These are phyloP conservation scores for Ganaspis sp. DNA, from an alignment of 1,140 invertebrate species.

Conservation along the genomic window DNA sequence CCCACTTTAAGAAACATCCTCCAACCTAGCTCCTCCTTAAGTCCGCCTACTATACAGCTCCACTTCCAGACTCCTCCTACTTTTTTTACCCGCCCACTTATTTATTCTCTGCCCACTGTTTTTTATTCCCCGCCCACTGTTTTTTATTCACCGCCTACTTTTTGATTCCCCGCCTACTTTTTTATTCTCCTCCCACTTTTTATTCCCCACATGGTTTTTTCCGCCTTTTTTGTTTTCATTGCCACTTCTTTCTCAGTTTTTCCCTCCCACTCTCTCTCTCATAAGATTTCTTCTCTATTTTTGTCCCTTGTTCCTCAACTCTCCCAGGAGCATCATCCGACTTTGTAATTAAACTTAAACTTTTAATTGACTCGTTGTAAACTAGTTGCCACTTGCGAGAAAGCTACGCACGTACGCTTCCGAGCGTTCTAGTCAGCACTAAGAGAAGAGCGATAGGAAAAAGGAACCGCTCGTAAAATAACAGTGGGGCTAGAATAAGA, in stretches of 20 bases:
- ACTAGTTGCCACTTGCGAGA: conserved; percentile 62
- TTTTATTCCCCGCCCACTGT: background rate
- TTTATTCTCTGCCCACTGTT: conserved; percentile 16
- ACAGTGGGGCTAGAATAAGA: background rate
- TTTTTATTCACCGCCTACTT: background rate
- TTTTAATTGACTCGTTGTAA: conserved; percentile 75
- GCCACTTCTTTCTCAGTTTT: no score
- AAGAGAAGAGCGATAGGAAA: conserved; percentile 12
- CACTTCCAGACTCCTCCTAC: no score
- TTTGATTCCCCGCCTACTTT: no score
- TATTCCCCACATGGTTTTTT: no score
- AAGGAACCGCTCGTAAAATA: conserved; percentile 13
- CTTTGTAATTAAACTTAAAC: conserved; percentile 76
- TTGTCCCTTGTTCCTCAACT: conserved; percentile 30
- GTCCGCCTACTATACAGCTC: no score
- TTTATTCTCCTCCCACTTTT: no score
- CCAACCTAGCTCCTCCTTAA: no score
- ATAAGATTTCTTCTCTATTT: no score
- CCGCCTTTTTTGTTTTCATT: no score
- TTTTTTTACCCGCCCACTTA: conserved; percentile 12
- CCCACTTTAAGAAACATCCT: no score
- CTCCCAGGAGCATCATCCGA: conserved; percentile 51
- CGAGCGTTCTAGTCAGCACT: conserved; percentile 38
- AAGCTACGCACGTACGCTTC: conserved; percentile 52
- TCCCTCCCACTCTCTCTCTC: conserved; percentile 14